phyloP scores from a whole-genome alignment of 2,888 invertebrate genomes.

The Sinelater perroti region DNA sequence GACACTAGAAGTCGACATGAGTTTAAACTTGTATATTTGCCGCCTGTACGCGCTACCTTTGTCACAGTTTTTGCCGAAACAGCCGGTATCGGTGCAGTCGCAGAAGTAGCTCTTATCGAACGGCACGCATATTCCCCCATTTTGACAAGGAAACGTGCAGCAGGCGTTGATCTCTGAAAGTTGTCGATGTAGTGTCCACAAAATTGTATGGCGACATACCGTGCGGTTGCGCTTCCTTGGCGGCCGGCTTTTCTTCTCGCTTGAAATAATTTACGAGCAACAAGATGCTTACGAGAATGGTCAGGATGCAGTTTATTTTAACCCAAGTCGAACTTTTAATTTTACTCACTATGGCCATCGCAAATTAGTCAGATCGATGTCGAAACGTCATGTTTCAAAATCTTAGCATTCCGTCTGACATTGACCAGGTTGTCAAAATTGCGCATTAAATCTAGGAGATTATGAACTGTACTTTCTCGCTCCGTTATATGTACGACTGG shows the following conservation, averaged over 20 bases:
- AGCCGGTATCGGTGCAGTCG: constrained; percentile 25
- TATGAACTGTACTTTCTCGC: too few species aligned
- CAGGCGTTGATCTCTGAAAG: constrained; percentile 25
- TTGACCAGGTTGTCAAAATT: too few species aligned
- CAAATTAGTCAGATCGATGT: too few species aligned
- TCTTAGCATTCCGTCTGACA: too few species aligned
- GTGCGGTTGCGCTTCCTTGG: neutral
- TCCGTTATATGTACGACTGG: too few species aligned
- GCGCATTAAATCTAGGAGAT: too few species aligned
- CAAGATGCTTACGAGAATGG: constrained; percentile 9
- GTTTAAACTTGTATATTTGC: neutral
- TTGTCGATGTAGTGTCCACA: neutral
- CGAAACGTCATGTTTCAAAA: too few species aligned
- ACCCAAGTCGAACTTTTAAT: constrained; percentile 27
- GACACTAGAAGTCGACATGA: neutral
- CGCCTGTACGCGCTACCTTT: neutral
- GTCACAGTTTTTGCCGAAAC: constrained; percentile 23
- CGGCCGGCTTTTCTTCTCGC: neutral
- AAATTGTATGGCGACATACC: constrained; percentile 7
- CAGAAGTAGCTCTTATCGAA: constrained; percentile 14
- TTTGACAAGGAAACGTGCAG: constrained; percentile 24
- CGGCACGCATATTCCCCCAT: constrained; percentile 26
- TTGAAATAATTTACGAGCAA: constrained; percentile 3
- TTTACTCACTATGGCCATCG: constrained; percentile 9
- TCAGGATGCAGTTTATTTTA: constrained; percentile 27